Percentiles rank a stretch among this genome's conserved stretches.
phyloP scores from a whole-genome alignment of 2,797 vertebrate genomes.

The Taenioides sp. region DNA sequence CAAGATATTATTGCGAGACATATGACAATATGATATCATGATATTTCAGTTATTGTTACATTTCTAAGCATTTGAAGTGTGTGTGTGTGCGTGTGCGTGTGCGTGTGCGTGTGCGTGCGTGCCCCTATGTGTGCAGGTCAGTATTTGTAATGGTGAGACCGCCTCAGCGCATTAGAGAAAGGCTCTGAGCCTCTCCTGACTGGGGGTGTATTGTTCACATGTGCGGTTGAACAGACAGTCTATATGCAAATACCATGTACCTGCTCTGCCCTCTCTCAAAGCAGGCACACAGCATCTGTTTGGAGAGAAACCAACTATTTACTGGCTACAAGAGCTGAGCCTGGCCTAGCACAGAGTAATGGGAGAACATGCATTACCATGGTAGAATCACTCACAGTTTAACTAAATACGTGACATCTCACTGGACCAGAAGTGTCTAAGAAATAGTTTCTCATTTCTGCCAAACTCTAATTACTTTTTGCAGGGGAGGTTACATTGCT shows the following conservation, averaged over 20 bases:
- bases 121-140: constrained; percentile 71
- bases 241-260: constrained; percentile 57
- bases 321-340: constrained; percentile 36
- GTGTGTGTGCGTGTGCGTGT: no score
- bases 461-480: background rate
- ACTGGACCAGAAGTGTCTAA: constrained; percentile 11
- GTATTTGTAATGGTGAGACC: constrained; percentile 81
- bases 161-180: constrained; percentile 71
- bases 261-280: constrained; percentile 55
- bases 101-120: background rate
- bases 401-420: constrained; percentile 3
- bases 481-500: background rate
- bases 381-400: background rate
- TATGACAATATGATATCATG: no score
- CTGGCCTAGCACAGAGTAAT: constrained; percentile 15
- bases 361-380: constrained; percentile 15
- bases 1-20: no score
- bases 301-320: constrained; percentile 57
- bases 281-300: constrained; percentile 55
- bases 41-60: no score
- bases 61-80: no score
- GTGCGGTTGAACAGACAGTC: constrained; percentile 22
- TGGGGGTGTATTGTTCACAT: constrained; percentile 26
- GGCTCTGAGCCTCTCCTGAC: constrained; percentile 65
- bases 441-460: background rate